These are phyloP conservation scores for Phoenicopterus ruber DNA, from an alignment of 2,113 vertebrate genomes.

Conservation along the genomic window DNA sequence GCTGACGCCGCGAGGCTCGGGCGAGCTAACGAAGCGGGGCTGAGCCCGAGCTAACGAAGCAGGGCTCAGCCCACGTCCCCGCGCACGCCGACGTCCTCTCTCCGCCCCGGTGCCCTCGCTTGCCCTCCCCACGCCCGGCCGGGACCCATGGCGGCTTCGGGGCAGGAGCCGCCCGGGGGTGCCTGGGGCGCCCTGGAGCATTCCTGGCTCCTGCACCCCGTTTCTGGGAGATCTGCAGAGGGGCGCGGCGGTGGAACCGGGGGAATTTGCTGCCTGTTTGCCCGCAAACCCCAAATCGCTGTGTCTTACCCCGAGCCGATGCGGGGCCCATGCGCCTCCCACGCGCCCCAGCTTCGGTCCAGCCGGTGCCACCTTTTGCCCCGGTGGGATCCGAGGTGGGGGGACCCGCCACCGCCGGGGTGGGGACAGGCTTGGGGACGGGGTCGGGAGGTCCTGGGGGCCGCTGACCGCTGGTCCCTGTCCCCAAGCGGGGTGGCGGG, in stretches of 20 bases:
- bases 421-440: background rate
- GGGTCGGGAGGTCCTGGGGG: background rate
- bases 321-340: background rate
- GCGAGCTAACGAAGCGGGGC: background rate
- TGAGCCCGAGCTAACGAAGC: background rate
- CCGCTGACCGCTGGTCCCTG: accelerated
- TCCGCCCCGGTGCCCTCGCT: background rate
- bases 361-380: background rate
- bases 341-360: accelerated
- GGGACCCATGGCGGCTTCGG: accelerated
- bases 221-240: background rate
- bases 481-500: background rate
- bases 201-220: background rate
- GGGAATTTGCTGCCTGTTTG: background rate
- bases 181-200: too few relatives aligned
- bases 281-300: accelerated
- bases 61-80: background rate
- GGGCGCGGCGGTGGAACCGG: accelerated
- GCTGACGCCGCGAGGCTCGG: background rate
- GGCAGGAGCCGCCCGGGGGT: accelerated
- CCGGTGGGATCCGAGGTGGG: background rate
- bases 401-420: too few relatives aligned
- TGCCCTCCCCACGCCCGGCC: background rate
- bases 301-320: background rate
- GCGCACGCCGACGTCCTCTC: background rate